Base-by-base conservation (phyloP, 2,113 vertebrate genomes). In the Scophthalmus maximus region DNA sequence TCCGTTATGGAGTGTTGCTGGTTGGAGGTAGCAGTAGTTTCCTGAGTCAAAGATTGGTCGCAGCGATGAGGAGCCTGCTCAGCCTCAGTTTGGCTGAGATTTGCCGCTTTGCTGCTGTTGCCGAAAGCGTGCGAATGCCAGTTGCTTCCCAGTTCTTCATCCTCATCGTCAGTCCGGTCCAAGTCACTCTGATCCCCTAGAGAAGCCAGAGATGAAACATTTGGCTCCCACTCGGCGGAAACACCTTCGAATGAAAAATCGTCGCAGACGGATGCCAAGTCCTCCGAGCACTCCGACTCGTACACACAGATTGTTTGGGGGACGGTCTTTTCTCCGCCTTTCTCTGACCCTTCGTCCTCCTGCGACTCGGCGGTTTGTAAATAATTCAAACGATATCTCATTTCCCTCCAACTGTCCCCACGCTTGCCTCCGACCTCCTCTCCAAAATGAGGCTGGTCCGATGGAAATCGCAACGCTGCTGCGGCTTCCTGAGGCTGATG, bases 91-190 rank as follows among this genome's bases (percentile, higher is more conserved):
- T 90, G 82, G 29, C 79, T 83, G 75, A 89, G 84, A 46, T 79
- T 64, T 56, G 83, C 69, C 26, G 68, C 2, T 0, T 30, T 59
- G 32, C 50, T 55, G 38, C 49, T 6, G 17, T n/a, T 51, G 27
- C 58, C 66, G 66, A 78, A 56, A 79, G 81, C 59, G 85, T 68
- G 88, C 1, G 53, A 81, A 44, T 92, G 91, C 71, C 88, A 89
- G 86, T 93, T 90, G 85, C 91, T 88, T 68, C 88, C 92, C 88
- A 92, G 93, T 20, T 94, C 93, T 60, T 95, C 90, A 1, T 79
- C 68, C 22, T 80, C 77, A 78, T 68, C 87, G 40, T 89, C 90
- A 22, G 92, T 81, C 77, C 78, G 83, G 89, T 91, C 89, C 92
- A 74, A 68, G 64, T 90, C 79, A 1, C 32, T 84, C 50, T 77